Evolutionary conservation across 2,888 invertebrate species (phyloP), one percentile per base, ranked within the genome.

Genomic region (Alviniconcha strummeri): DNA sequence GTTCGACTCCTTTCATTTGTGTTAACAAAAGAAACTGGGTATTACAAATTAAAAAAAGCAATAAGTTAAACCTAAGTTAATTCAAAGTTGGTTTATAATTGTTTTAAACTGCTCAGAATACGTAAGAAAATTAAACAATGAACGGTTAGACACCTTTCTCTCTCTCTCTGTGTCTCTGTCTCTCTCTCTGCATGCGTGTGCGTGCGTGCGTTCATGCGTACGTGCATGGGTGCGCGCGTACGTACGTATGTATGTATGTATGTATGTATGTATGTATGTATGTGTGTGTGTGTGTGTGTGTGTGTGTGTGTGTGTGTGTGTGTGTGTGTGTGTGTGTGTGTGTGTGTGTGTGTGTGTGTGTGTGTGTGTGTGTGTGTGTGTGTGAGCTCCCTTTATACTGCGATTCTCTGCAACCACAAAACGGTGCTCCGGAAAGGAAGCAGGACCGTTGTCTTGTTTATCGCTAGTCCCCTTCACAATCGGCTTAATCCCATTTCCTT

Each of bases 321-420:
- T 7, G 8, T 19, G n/a, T 69, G 7, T 17, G 17, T 71, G 71
- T 4, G n/a, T 19, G 6, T 71, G 71, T n/a, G 71, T 71, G 71
- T 71, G 71, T n/a, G 71, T 71, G 71, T 71, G 71, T n/a, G 71
- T 71, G 71, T 71, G 71, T n/a, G 71, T n/a, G 71, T n/a, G 71
- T n/a, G 71, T n/a, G 19, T n/a, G 71, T 71, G 71, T n/a, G 71
- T 71, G n/a, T 71, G n/a, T n/a, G 64, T 64, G 64, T 64, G 64
- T 64, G 64, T 64, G 64, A 3, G 64, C 15, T 9, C 1, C 64
- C 15, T 9, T 64, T 9, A 13, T 9, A 13, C 64, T 64, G 64
- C 15, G 4, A 13, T 15, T 64, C 1, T 13, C 64, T 64, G 64
- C 9, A 64, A 64, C 11, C 9, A 4, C 11, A 64, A 15, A 64